phyloP scores from a whole-genome alignment of 2,113 vertebrate species.

The Rhegmatorhina hoffmannsi region DNA sequence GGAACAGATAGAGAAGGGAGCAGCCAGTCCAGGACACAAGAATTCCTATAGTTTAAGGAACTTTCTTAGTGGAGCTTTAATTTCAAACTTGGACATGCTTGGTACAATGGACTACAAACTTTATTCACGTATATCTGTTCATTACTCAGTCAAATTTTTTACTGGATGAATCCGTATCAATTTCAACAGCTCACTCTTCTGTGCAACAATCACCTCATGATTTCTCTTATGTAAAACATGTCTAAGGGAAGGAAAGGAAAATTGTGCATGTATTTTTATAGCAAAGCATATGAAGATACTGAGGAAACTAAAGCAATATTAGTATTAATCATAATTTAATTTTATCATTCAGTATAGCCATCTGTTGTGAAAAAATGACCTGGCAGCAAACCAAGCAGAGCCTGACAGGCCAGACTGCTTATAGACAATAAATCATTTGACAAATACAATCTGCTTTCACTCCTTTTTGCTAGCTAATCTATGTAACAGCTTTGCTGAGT shows the following conservation, averaged over 20 bases:
- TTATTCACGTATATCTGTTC: background rate
- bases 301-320: background rate
- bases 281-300: background rate
- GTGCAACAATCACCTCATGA: background rate
- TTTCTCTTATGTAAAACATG: background rate
- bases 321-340: conserved; percentile 32
- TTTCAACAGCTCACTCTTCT: background rate
- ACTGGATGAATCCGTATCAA: background rate
- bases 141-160: background rate
- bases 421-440: conserved; percentile 47
- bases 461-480: conserved; percentile 39
- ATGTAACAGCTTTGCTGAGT: background rate
- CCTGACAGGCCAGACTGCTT: background rate
- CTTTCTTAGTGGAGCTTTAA: background rate
- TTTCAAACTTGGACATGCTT: background rate
- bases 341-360: background rate
- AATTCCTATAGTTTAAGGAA: background rate
- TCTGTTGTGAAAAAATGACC: conserved; percentile 41
- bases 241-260: background rate
- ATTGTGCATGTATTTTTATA: background rate
- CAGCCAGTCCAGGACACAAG: background rate
- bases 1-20: background rate
- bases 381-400: background rate
- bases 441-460: conserved; percentile 42
- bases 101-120: background rate